Base-by-base conservation (phyloP, 23 tunicate species). In the Styela clava region DNA sequence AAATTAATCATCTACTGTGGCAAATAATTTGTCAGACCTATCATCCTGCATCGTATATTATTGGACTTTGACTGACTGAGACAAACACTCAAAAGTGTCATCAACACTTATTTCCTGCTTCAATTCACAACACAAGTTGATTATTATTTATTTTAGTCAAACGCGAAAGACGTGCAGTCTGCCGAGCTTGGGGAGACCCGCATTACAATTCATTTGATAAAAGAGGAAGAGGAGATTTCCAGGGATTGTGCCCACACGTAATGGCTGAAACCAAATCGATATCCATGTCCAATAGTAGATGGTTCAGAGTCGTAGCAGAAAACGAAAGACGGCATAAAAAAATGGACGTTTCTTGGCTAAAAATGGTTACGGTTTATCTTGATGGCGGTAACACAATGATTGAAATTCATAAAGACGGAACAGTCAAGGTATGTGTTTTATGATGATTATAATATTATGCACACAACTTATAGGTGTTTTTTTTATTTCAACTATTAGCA, bases 151-250 rank as follows among this genome's bases (percentile, higher is more conserved):
- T 44, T 44, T 44, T 44, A 44, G 56, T 12, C 56, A 44, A 44
- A 44, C 56, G 56, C 12, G 56, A 5, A 12, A 44, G 12, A 44
- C 56, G 56, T 5, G 92, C 74, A 0, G 32, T 70, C 9, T 88
- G 92, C 83, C 74, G 34, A 26, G 87, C 92, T 22, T 83, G 84
- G 83, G 92, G 92, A 3, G 87, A 88, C 72, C 92, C 87, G 52
- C 92, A 88, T 78, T 88, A 88, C 65, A 78, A 63, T 73, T 77
- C 92, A 18, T 88, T 88, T 44, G 92, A 88, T 83, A 83, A 87
- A 51, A 78, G 63, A 51, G 92, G 79, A 0, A 34, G 69, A 64
- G 62, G 70, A 76, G 87, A 83, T 35, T 88, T 88, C 65, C 68
- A 64, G 83, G 92, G 92, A 22, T 69, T 74, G 35, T 88, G 92